These are phyloP conservation scores for Baccha elongata DNA, from an alignment of 2,888 invertebrate genomes.

Conservation along the genomic window DNA sequence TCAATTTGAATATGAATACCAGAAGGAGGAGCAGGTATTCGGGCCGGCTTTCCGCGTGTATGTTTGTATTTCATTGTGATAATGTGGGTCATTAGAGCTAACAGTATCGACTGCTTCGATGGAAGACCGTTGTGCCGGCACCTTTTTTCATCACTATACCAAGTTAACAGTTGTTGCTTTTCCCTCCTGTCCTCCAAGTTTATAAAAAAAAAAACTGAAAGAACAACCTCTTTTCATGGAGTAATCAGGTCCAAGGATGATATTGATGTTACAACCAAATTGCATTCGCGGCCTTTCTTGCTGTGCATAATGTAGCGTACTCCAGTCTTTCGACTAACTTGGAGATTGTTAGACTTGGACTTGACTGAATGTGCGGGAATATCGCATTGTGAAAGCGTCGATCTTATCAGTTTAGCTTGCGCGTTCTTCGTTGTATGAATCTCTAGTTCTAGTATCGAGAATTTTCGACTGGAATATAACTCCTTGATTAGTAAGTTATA, in stretches of 20 bases:
- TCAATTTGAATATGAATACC: conserved; percentile 70
- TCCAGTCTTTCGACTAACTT: conserved; percentile 19
- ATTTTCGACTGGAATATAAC: conserved; percentile 27
- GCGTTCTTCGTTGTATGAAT: conserved; percentile 37
- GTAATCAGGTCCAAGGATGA: conserved; percentile 65
- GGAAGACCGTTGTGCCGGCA: conserved; percentile 56
- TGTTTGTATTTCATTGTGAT: conserved; percentile 66
- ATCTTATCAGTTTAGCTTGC: conserved; percentile 62
- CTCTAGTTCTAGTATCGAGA: conserved; percentile 43
- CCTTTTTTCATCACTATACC: conserved; percentile 50
- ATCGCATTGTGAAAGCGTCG: conserved; percentile 66
- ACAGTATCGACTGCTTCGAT: conserved; percentile 67
- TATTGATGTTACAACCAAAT: conserved; percentile 71
- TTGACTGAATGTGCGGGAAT: conserved; percentile 30
- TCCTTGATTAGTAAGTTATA: too few species aligned
- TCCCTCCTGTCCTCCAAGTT: not conserved
- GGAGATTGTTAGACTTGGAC: conserved; percentile 12
- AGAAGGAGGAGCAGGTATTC: conserved; percentile 52
- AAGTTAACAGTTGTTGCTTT: conserved; percentile 52
- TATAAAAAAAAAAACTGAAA: not conserved
- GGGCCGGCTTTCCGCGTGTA: conserved; percentile 10
- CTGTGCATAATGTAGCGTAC: conserved; percentile 68
- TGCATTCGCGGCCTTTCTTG: conserved; percentile 69
- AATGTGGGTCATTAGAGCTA: conserved; percentile 74
- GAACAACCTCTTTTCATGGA: conserved; percentile 34